Percentiles rank a stretch among this genome's conserved stretches.
Evolutionary conservation across 2,888 invertebrate genomes (phyloP).

Genomic region (Ophion obscuratus): DNA sequence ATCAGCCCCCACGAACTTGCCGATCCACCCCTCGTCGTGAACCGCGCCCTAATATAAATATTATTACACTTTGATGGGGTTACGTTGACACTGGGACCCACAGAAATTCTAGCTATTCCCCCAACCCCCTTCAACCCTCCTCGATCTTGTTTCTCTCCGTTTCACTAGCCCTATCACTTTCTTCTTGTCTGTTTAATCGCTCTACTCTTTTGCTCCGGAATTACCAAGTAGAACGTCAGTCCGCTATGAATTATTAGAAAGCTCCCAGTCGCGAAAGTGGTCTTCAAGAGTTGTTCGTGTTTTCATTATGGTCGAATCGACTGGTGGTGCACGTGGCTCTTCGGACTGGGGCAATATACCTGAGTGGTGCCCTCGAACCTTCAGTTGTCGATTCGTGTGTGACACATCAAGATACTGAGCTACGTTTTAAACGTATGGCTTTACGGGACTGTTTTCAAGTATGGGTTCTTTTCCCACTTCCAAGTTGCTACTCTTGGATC

Average conservation of each 20-base stretch:
- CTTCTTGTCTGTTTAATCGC: conserved; percentile 40
- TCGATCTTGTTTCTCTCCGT: conserved; percentile 54
- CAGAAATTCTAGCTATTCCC: conserved; percentile 60
- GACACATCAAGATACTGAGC: not conserved
- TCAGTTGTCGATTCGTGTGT: conserved; percentile 14
- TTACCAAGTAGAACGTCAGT: conserved; percentile 30
- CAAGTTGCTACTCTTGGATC: too few species aligned
- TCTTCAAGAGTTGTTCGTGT: conserved; percentile 48
- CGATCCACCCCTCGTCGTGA: conserved; percentile 74
- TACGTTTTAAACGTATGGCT: not conserved
- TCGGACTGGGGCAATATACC: conserved; percentile 58
- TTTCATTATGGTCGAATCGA: conserved; percentile 79
- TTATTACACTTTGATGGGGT: conserved; percentile 84
- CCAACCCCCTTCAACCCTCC: conserved; percentile 66
- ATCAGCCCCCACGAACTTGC: conserved; percentile 69
- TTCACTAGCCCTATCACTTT: conserved; percentile 37
- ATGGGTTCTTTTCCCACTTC: too few species aligned
- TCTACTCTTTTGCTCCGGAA: conserved; percentile 36
- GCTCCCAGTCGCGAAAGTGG: conserved; percentile 2
- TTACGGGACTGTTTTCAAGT: too few species aligned
- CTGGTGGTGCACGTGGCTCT: conserved; percentile 72
- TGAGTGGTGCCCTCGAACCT: conserved; percentile 44
- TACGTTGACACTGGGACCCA: conserved; percentile 81
- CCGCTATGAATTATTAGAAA: conserved; percentile 12
- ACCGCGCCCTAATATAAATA: conserved; percentile 84